phyloP scores from a whole-genome alignment of 2,113 vertebrate genomes.

The Poeciliopsis retropinna region DNA sequence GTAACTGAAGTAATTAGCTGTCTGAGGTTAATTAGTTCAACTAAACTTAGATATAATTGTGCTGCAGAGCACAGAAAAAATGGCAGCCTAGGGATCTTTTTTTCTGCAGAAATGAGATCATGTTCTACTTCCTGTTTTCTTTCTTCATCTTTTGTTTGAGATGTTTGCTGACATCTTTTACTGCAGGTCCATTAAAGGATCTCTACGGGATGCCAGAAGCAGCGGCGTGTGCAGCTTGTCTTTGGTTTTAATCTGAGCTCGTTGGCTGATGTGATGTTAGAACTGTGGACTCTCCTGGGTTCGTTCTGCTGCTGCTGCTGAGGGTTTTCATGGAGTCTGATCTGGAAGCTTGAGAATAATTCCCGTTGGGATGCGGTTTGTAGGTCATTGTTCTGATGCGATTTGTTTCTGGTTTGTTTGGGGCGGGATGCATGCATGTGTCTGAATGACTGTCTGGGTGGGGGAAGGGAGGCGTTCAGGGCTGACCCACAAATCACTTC shows the following conservation, averaged over 20 bases:
- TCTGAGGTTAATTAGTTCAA: slow-evolving; percentile 27
- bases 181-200: neutral
- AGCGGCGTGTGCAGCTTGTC: slow-evolving; percentile 25
- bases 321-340: slow-evolving; percentile 66
- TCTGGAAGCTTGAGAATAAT: slow-evolving; percentile 69
- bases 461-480: slow-evolving; percentile 27
- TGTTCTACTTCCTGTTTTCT: too few species aligned
- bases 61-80: too few species aligned
- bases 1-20: slow-evolving; percentile 27
- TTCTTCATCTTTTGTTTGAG: too few species aligned
- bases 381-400: slow-evolving; percentile 76
- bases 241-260: slow-evolving; percentile 42
- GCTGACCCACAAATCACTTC: slow-evolving; percentile 70
- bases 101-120: too few species aligned
- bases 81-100: too few species aligned
- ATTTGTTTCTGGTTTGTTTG: slow-evolving; percentile 61
- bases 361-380: slow-evolving; percentile 66
- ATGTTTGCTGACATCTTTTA: neutral
- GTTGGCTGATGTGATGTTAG: slow-evolving; percentile 40
- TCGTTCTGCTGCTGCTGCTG: neutral
- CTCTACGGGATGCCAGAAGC: neutral
- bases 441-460: slow-evolving; percentile 16
- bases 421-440: slow-evolving; percentile 44
- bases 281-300: neutral
- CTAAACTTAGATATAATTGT: neutral